Percentiles rank a stretch among this genome's conserved stretches.
Conservation (phyloP, 1,140 invertebrate genomes). For the Microplitis mediator region DNA sequence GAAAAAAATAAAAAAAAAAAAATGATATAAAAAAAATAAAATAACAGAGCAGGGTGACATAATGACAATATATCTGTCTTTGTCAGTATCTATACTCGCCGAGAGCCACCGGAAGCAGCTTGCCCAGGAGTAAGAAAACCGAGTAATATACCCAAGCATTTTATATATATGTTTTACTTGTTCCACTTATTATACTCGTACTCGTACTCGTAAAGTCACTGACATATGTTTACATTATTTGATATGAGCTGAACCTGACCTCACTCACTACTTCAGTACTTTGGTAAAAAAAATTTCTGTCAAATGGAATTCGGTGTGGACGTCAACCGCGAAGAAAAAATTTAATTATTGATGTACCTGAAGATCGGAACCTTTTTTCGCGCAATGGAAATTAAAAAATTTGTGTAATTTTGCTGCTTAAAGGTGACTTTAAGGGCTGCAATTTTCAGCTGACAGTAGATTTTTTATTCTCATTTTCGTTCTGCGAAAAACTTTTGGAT, state of each 20-base stretch:
- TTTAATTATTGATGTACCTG: too few relatives aligned
- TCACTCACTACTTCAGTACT: neutral
- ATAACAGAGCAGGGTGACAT: constrained; percentile 29
- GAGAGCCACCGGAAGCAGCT: constrained; percentile 24
- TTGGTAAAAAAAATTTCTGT: too few relatives aligned
- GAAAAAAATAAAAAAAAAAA: constrained; percentile 8
- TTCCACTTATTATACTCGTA: neutral
- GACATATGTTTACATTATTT: too few relatives aligned
- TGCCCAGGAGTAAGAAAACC: constrained; percentile 1
- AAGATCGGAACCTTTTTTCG: too few relatives aligned
- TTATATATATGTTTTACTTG: neutral
- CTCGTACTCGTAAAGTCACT: neutral
- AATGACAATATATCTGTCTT: constrained; percentile 25
- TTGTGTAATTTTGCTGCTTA: too few relatives aligned
- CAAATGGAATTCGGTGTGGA: too few relatives aligned
- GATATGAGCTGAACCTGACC: neutral
- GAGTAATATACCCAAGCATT: neutral
- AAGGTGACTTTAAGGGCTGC: too few relatives aligned
- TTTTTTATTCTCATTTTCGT: too few relatives aligned
- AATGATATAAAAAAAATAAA: constrained; percentile 18
- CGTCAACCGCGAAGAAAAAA: too few relatives aligned
- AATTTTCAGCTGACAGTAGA: too few relatives aligned
- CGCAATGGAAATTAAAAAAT: too few relatives aligned
- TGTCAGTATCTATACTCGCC: neutral
- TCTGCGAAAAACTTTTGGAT: too few relatives aligned